These are phyloP conservation scores for Cyanistes caeruleus DNA, from an alignment of 2,113 vertebrate genomes.

Conservation along the genomic window DNA sequence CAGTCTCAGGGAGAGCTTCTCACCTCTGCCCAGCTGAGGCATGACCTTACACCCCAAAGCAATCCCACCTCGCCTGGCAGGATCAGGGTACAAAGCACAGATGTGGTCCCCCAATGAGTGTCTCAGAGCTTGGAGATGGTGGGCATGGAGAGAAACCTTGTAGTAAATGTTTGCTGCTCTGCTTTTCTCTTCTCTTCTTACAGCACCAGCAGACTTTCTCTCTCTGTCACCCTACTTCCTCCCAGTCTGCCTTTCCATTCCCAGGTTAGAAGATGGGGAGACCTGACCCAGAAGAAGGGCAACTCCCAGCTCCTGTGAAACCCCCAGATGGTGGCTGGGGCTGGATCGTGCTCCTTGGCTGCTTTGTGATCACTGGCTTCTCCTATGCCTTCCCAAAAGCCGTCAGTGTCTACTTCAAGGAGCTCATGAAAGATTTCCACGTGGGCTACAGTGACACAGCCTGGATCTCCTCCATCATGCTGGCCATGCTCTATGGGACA, in stretches of 20 bases:
- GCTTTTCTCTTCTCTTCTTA: not conserved
- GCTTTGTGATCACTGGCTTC: conserved; percentile 80
- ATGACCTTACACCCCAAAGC: not conserved
- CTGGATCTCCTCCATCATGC: conserved; percentile 84
- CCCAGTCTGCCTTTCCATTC: not conserved
- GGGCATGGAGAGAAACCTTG: not conserved
- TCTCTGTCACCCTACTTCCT: not conserved
- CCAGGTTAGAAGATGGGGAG: conserved; percentile 63
- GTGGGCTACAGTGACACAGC: conserved; percentile 83
- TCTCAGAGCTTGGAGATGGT: not conserved
- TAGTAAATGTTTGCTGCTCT: not conserved
- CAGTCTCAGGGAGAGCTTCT: not conserved
- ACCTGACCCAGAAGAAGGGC: conserved; percentile 45
- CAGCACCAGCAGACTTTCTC: not conserved
- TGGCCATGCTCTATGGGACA: conserved; percentile 82
- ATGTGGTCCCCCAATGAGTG: not conserved
- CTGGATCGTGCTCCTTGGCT: conserved; percentile 76
- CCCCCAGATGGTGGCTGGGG: conserved; percentile 81
- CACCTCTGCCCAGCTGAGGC: not conserved
- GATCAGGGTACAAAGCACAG: not conserved
- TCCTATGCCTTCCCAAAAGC: conserved; percentile 83
- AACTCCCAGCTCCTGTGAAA: conserved; percentile 23
- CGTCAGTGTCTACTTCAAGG: conserved; percentile 82
- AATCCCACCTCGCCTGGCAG: not conserved
- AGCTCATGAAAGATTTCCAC: conserved; percentile 78